A percentile compares a stretch with the other conserved stretches of the same genome.
These are phyloP conservation scores for Hemibagrus wyckioides DNA, from an alignment of 2,113 vertebrate species.

Conservation along the genomic window DNA sequence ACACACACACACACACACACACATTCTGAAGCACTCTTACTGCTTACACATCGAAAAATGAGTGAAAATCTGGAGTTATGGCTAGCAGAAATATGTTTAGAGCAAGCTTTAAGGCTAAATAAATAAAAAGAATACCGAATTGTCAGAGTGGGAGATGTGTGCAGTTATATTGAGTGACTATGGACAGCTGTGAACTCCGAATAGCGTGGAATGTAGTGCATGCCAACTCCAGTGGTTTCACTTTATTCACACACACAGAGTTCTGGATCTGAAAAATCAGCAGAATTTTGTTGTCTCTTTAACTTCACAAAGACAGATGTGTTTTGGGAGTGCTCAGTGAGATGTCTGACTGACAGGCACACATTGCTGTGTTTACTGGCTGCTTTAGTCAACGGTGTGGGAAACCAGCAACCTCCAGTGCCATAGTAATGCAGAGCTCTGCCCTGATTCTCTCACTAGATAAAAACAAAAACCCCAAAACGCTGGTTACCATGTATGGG, in stretches of 20 bases:
- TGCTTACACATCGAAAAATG: neutral
- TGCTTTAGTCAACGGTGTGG: conserved; percentile 24
- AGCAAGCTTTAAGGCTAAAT: neutral
- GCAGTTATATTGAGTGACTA: neutral
- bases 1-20: neutral
- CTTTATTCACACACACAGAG: conserved; percentile 24
- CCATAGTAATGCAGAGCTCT: conserved; percentile 21
- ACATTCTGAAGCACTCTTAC: neutral
- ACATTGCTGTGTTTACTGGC: conserved; percentile 46
- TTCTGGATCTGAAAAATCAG: conserved; percentile 27
- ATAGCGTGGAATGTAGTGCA: neutral
- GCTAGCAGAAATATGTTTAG: neutral
- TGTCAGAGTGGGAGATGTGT: neutral
- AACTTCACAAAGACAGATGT: conserved; percentile 29
- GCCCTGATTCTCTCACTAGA: conserved; percentile 3
- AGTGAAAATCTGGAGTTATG: neutral
- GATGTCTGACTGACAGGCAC: conserved; percentile 57
- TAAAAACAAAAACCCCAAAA: neutral
- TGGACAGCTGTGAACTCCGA: conserved; percentile 19
- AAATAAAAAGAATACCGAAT: neutral
- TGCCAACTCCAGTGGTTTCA: conserved; percentile 1
- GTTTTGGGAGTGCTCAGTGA: conserved; percentile 17
- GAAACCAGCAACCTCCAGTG: conserved; percentile 40
- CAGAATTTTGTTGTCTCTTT: conserved; percentile 3
- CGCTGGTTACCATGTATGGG: neutral